These are phyloP conservation scores for Leptodactylus fuscus DNA, from an alignment of 2,113 vertebrate genomes.

Conservation along the genomic window DNA sequence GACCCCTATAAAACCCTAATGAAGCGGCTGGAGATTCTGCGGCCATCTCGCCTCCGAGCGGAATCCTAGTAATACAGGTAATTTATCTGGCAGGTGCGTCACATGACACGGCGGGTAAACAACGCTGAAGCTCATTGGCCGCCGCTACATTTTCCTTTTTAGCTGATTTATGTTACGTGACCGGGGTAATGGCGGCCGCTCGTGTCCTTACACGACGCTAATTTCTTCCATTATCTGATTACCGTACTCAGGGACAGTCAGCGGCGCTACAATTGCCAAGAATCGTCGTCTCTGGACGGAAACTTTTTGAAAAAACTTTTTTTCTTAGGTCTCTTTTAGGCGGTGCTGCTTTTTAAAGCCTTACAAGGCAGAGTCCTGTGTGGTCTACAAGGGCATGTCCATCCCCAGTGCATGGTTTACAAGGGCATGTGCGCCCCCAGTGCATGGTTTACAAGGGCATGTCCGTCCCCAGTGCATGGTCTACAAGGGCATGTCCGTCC, in stretches of 20 bases:
- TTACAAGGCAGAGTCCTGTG: too few relatives aligned
- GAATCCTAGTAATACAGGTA: constrained; percentile 30
- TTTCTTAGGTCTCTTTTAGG: too few relatives aligned
- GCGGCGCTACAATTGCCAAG: not conserved
- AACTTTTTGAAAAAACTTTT: not conserved
- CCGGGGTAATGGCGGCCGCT: not conserved
- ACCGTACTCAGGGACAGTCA: not conserved
- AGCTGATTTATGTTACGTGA: constrained; percentile 4
- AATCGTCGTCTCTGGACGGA: not conserved
- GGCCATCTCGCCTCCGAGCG: not conserved
- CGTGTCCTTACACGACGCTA: not conserved
- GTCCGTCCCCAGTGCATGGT: too few relatives aligned
- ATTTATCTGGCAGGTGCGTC: constrained; percentile 16
- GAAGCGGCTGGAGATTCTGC: constrained; percentile 33
- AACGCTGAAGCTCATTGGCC: not conserved
- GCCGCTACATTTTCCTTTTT: not conserved
- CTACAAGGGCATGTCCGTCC: too few relatives aligned
- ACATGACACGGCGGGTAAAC: constrained; percentile 1
- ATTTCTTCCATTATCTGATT: not conserved
- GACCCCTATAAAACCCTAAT: constrained; percentile 56
- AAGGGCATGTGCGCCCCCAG: too few relatives aligned
- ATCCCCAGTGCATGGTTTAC: too few relatives aligned
- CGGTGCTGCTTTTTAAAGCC: too few relatives aligned
- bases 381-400: too few relatives aligned
- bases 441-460: too few relatives aligned